phyloP scores from a whole-genome alignment of 2,113 vertebrate genomes.

The Tricholaema leucomelas region DNA sequence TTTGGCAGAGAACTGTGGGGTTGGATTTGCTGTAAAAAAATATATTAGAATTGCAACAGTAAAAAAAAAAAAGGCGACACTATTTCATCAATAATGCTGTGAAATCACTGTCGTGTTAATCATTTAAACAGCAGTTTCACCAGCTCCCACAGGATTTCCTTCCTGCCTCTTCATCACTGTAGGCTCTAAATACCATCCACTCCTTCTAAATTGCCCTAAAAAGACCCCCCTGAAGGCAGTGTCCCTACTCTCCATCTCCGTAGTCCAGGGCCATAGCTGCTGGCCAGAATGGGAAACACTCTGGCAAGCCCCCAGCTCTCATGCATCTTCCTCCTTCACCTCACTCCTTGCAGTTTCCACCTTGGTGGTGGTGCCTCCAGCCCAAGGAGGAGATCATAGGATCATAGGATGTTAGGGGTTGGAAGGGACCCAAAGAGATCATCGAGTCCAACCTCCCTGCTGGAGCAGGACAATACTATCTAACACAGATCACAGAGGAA shows the following conservation, averaged over 20 bases:
- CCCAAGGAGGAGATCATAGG: background rate
- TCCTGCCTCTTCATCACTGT: background rate
- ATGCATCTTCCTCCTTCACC: background rate
- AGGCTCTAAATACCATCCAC: background rate
- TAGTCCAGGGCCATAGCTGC: background rate
- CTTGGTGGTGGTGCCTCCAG: background rate
- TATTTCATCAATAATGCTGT: background rate
- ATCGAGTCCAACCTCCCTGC: no score
- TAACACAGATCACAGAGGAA: no score
- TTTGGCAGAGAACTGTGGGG: background rate
- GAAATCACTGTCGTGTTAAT: background rate
- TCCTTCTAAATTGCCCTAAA: background rate
- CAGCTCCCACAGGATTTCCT: background rate
- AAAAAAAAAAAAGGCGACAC: background rate
- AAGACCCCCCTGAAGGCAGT: background rate
- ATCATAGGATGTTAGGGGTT: no score
- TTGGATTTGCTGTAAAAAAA: background rate
- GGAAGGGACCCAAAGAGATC: no score
- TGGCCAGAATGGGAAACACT: fast-evolving
- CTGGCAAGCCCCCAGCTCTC: background rate
- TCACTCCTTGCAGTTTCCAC: background rate
- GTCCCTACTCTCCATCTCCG: background rate
- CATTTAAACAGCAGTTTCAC: background rate
- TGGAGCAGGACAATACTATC: no score
- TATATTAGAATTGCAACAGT: background rate